Evolutionary conservation across 2,113 vertebrate genomes (phyloP), one percentile per base, ranked within the genome.

Genomic region (Hemiscyllium ocellatum): DNA sequence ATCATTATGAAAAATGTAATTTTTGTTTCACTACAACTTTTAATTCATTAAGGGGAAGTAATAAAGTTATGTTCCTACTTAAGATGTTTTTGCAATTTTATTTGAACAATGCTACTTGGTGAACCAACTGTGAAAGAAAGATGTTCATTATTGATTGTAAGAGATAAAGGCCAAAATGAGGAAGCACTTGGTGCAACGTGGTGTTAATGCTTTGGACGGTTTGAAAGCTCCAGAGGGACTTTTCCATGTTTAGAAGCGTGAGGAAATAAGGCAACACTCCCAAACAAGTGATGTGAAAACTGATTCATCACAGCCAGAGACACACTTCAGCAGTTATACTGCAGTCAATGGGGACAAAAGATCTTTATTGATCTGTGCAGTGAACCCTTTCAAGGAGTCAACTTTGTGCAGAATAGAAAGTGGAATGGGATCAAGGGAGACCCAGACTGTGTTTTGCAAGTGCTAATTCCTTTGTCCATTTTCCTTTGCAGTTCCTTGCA

Each of bases 401-500:
- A 95, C 47, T 72, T 72, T 70, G 68, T 95, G 94, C 42, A 72
- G 69, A 76, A 50, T 50, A 95, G 42, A 42, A 37, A 95, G 42
- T 50, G 65, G 52, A 95, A 70, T 52, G 94, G 68, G 68, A 72
- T 76, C 94, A 95, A 95, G 94, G 94, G 94, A 95, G 68, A 52
- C 42, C 69, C 69, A 61, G 47, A 26, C 42, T 29, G 15, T 29
- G 94, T 72, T 72, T 72, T 72, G 42, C 94, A 95, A 52, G 15
- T 76, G 94, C 47, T 95, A 65, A 37, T 26, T 20, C 19, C 6
- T 96, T 85, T 96, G 33, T 95, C 97, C 96, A 47, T 47, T 86
- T 96, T 85, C 96, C 95, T 96, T 96, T 96, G 96, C 97, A 99
- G 99, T 96, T 96, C 97, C 98, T 72, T 99, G 99, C 97, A 98